These are phyloP conservation scores for Athrips mouffetella DNA, from an alignment of 2,888 invertebrate genomes.

Conservation along the genomic window DNA sequence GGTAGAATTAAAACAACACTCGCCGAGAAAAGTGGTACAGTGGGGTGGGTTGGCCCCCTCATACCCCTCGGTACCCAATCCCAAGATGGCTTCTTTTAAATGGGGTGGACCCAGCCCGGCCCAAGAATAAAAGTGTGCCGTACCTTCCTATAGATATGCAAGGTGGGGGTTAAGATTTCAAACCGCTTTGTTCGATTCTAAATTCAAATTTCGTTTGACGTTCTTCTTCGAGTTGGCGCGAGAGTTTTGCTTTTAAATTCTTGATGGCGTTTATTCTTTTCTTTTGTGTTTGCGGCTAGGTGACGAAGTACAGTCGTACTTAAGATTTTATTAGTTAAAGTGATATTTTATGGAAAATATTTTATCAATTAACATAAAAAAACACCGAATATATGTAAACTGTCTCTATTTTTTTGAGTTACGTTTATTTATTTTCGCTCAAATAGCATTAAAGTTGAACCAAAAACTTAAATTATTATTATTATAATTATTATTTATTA, in stretches of 20 bases:
- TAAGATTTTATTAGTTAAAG: too few relatives aligned
- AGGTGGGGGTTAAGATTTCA: conserved; percentile 57
- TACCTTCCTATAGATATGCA: conserved; percentile 60
- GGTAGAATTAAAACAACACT: conserved; percentile 78
- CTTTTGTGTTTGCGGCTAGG: too few relatives aligned
- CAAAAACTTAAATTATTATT: too few relatives aligned
- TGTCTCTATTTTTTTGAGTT: too few relatives aligned
- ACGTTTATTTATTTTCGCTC: too few relatives aligned
- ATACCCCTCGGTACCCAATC: conserved; percentile 48
- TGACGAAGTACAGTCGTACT: too few relatives aligned
- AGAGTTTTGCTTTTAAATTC: conserved; percentile 27
- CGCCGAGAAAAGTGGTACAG: conserved; percentile 68
- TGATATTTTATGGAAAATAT: too few relatives aligned
- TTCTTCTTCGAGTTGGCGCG: conserved; percentile 36
- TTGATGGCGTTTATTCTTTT: not conserved
- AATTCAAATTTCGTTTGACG: conserved; percentile 62
- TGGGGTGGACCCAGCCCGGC: conserved; percentile 71
- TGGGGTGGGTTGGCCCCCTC: conserved; percentile 26
- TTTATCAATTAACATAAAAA: too few relatives aligned
- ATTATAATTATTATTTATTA: too few relatives aligned
- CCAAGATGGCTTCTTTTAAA: conserved; percentile 78
- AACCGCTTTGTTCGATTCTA: conserved; percentile 45
- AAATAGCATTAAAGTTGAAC: too few relatives aligned
- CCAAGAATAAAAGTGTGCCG: conserved; percentile 75
- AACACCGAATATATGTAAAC: too few relatives aligned